These are phyloP conservation scores for Smutsia gigantea DNA, from an alignment of 2,797 vertebrate genomes.

Conservation along the genomic window DNA sequence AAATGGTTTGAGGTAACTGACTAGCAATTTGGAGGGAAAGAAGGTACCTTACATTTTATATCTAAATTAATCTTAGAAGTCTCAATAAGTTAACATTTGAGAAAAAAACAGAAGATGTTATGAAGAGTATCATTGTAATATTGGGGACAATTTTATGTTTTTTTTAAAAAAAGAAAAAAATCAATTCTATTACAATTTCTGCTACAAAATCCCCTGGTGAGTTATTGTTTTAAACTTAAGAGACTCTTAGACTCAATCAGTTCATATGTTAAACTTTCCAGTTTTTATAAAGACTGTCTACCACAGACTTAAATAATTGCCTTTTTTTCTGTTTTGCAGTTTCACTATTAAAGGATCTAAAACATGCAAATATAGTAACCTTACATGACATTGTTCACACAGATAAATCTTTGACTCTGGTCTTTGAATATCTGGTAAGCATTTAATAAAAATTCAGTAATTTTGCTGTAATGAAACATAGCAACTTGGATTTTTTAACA, in stretches of 20 bases:
- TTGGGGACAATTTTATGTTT: not conserved
- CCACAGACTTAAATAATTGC: constrained; percentile 54
- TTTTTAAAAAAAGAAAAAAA: not conserved
- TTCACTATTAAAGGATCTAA: constrained; percentile 98
- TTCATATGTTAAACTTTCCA: not conserved
- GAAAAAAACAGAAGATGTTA: not conserved
- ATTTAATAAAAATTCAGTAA: constrained; percentile 42
- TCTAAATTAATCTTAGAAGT: constrained; percentile 8
- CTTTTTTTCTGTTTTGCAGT: constrained; percentile 88
- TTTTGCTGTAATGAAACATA: constrained; percentile 47
- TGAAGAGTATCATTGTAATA: not conserved
- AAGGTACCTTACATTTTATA: not conserved
- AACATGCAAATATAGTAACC: constrained; percentile 99
- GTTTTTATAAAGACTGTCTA: constrained; percentile 41
- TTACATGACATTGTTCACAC: constrained; percentile 99
- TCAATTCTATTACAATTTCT: not conserved
- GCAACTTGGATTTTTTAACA: constrained; percentile 18
- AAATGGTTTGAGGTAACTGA: constrained; percentile 29
- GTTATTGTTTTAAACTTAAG: constrained; percentile 21
- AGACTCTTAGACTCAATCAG: not conserved
- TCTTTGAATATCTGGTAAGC: constrained; percentile 98
- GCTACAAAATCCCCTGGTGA: not conserved
- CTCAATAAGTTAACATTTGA: constrained; percentile 10
- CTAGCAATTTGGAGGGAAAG: not conserved
- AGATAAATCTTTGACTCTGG: constrained; percentile 98